Evolutionary conservation across 2,113 vertebrate species (phyloP).

Genomic region (Sminthopsis crassicaudata): DNA sequence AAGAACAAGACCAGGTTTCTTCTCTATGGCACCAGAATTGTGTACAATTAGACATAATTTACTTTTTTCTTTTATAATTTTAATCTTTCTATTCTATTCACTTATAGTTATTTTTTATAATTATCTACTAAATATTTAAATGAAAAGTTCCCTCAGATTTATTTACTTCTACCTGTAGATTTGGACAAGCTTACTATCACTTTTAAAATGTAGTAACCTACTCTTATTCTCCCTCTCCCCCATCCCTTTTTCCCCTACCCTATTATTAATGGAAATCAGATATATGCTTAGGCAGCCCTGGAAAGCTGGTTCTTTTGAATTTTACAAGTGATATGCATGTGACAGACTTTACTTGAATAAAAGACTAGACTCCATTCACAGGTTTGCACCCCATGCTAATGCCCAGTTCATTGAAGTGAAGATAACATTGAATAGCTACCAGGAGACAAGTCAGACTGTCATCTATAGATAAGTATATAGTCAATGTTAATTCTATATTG

Average conservation of each 20-base stretch:
- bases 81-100: background rate
- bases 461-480: constrained; percentile 59
- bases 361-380: constrained; percentile 67
- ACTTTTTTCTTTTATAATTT: constrained; percentile 29
- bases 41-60: constrained; percentile 3
- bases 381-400: constrained; percentile 69
- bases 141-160: constrained; percentile 1
- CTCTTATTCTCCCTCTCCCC: background rate
- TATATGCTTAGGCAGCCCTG: background rate
- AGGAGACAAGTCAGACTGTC: constrained; percentile 45
- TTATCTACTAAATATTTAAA: background rate
- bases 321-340: constrained; percentile 42
- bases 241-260: background rate
- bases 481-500: constrained; percentile 60
- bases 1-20: background rate
- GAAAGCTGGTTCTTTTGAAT: constrained; percentile 45
- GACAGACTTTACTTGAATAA: constrained; percentile 28
- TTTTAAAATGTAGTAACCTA: background rate
- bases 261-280: background rate
- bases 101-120: background rate
- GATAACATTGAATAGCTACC: constrained; percentile 60
- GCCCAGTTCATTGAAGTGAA: constrained; percentile 65
- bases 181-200: background rate
- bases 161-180: background rate
- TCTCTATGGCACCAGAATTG: constrained; percentile 7